A percentile compares a stretch with the other conserved stretches of the same genome.
Conservation (phyloP, 1,140 invertebrate species). For the Ceratina calcarata region DNA sequence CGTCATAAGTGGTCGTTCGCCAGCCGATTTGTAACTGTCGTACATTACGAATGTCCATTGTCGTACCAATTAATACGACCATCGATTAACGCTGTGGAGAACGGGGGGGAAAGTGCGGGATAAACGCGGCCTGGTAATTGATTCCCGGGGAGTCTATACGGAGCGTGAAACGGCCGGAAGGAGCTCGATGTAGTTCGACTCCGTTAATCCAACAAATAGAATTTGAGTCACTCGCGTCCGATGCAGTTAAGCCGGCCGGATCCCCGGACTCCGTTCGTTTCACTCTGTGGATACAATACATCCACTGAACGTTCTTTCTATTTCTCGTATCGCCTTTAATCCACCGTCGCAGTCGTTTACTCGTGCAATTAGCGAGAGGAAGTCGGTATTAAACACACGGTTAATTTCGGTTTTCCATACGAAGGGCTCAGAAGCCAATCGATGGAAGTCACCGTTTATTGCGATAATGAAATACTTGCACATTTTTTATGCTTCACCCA, state of each 20-base stretch:
- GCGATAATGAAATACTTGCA: background rate
- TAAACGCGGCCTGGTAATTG: constrained; percentile 34
- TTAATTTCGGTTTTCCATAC: background rate
- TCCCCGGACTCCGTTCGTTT: background rate
- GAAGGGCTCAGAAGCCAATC: too few relatives aligned
- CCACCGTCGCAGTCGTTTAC: constrained; percentile 9
- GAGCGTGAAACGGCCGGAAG: constrained; percentile 25
- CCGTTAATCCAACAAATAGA: constrained; percentile 58
- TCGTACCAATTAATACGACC: constrained; percentile 23
- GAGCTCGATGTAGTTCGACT: constrained; percentile 32
- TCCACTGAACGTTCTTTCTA: constrained; percentile 5
- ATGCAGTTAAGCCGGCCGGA: constrained; percentile 38
- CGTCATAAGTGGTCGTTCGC: background rate
- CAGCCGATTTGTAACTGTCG: background rate
- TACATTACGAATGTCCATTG: background rate
- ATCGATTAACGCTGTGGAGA: constrained; percentile 6
- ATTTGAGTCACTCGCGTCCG: constrained; percentile 43
- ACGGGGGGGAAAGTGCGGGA: background rate
- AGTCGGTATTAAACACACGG: background rate
- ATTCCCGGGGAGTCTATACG: constrained; percentile 27
- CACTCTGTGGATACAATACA: constrained; percentile 21
- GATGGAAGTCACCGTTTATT: too few relatives aligned
- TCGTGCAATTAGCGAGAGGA: constrained; percentile 22
- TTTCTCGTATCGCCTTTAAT: constrained; percentile 22
- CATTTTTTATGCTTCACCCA: too few relatives aligned